Evolutionary conservation across 1,140 invertebrate genomes (phyloP), one percentile per base, ranked within the genome.

Genomic region (Nilaparvata lugens): DNA sequence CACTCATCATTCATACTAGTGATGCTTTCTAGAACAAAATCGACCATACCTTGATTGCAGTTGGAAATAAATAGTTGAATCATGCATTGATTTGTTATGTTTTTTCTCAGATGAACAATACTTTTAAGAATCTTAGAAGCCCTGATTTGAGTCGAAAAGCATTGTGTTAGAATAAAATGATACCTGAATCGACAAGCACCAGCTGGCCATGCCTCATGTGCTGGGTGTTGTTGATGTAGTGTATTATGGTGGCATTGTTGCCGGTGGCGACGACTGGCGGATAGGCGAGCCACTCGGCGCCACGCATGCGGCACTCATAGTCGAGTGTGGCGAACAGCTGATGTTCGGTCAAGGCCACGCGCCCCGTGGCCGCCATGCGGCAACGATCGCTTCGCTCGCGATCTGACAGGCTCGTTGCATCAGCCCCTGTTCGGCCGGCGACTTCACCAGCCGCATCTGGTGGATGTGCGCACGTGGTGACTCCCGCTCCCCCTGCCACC

Each of bases 191-290:
- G 77, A 98, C 93, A 0, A 99, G 79, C 38, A 99, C 83, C 78
- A 98, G 79, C 58, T 98, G 89, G 13, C 81, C 79, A 18, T 77
- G 74, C n/a, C 76, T 67, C 19, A 91, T 72, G 31, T 86, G 70
- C 73, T 96, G 89, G 74, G 94, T 93, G 71, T 98, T 97, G 66
- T 82, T 82, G 31, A 97, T 89, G 72, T 99, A 99, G 77, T 99
- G 97, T 70, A 99, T 98, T 55, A 88, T 90, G 62, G 92, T 97
- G 7, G 93, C 93, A 69, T 96, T 83, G 43, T 81, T 76, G 0
- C 92, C 93, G 23, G 83, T 82, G 35, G 95, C 97, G 19, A 98
- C 91, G 13, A 99, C 97, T 1, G 96, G 95, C 16, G 95, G 95
- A 81, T 98, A 99, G 0, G 95, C 94, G 23, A 94, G 74, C 73